phyloP scores from a whole-genome alignment of 2,888 invertebrate genomes.

The Athrips mouffetella region DNA sequence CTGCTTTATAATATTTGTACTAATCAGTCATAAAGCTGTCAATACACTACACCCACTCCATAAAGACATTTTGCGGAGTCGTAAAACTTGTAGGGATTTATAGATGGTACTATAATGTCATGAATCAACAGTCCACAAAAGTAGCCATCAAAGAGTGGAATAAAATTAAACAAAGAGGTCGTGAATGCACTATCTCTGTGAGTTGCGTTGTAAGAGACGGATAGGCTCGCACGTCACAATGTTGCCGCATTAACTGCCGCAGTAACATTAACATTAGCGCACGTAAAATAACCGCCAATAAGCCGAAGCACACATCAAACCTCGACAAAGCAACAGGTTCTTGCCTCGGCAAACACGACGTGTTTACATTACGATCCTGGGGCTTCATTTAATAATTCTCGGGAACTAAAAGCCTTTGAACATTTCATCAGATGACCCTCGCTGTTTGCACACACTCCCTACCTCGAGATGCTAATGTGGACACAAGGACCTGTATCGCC shows the following conservation, averaged over 20 bases:
- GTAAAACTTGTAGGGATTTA: constrained; percentile 3
- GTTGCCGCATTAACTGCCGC: constrained; percentile 62
- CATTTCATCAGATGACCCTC: constrained; percentile 79
- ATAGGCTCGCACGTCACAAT: constrained; percentile 46
- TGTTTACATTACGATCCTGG: constrained; percentile 78
- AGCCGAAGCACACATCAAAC: constrained; percentile 69
- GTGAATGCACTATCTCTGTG: constrained; percentile 29
- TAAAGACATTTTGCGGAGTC: not conserved
- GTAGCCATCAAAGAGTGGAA: constrained; percentile 31
- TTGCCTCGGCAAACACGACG: constrained; percentile 65
- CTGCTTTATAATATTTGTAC: constrained; percentile 39
- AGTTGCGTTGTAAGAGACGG: constrained; percentile 23
- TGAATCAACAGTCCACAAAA: constrained; percentile 10
- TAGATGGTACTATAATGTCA: constrained; percentile 4
- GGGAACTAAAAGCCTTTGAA: constrained; percentile 79
- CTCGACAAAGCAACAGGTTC: constrained; percentile 76
- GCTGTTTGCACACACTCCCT: constrained; percentile 76
- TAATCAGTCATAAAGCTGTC: constrained; percentile 48
- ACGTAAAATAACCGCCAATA: constrained; percentile 77
- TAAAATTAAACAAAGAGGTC: constrained; percentile 36
- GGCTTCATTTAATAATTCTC: constrained; percentile 78
- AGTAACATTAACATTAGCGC: constrained; percentile 70
- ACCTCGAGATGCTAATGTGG: constrained; percentile 76
- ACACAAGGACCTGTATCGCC: constrained; percentile 77
- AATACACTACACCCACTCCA: constrained; percentile 20